Evolutionary conservation across 2,113 vertebrate species (phyloP).

Genomic region (Helogale parvula): DNA sequence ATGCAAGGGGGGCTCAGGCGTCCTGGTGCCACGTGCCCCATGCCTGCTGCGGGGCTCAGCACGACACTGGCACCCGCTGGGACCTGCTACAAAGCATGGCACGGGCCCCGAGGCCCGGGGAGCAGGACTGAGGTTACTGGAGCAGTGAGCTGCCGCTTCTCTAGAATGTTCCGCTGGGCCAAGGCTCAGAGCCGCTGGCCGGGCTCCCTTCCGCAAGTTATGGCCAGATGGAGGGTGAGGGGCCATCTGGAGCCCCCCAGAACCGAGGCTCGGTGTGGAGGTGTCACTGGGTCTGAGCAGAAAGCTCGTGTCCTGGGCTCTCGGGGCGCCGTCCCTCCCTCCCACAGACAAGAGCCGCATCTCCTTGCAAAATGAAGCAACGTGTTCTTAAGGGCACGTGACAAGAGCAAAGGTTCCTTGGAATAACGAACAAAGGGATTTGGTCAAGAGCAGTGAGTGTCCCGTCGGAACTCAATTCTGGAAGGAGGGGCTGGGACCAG

Average conservation of each 20-base stretch:
- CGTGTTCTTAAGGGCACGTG: fast-evolving
- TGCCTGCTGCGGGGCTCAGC: fast-evolving
- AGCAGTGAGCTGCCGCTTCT: not conserved
- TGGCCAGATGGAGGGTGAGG: not conserved
- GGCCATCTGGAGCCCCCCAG: not conserved
- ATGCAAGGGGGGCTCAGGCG: not conserved
- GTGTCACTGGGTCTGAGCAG: fast-evolving
- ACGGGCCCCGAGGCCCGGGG: no score
- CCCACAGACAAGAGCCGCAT: fast-evolving
- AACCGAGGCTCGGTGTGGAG: fast-evolving
- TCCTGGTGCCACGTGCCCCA: fast-evolving
- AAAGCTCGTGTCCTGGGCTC: fast-evolving
- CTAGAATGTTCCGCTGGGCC: not conserved
- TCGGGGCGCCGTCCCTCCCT: not conserved
- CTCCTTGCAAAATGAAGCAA: fast-evolving
- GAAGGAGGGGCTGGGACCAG: not conserved
- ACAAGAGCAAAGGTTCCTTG: not conserved
- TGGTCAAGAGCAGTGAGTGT: not conserved
- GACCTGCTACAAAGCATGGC: fast-evolving
- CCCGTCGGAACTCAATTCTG: not conserved
- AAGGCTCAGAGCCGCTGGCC: not conserved
- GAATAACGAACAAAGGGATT: not conserved
- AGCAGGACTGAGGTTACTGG: not conserved
- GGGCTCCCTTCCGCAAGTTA: fast-evolving
- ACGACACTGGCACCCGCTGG: fast-evolving